phyloP scores from a whole-genome alignment of 2,113 vertebrate species.

The Stegastes partitus region DNA sequence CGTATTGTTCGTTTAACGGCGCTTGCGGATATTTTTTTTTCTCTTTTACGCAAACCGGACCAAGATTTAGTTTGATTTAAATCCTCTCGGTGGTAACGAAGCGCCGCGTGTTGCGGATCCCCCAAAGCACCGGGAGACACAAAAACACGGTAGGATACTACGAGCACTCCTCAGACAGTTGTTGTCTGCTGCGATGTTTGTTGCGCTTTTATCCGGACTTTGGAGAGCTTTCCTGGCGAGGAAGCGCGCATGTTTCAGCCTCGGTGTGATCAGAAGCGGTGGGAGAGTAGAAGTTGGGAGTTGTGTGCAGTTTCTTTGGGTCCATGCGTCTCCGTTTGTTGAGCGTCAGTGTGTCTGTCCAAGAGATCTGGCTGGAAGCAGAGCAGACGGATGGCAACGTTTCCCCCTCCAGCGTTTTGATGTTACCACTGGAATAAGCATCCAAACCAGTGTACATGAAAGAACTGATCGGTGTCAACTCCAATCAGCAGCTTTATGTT shows the following conservation, averaged over 20 bases:
- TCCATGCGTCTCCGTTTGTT: neutral
- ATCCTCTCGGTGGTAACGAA: conserved; percentile 2
- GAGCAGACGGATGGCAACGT: neutral
- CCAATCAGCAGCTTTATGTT: neutral
- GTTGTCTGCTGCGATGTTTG: neutral
- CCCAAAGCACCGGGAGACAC: conserved; percentile 39
- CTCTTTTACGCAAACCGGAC: neutral
- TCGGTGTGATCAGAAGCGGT: neutral
- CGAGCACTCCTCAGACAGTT: neutral
- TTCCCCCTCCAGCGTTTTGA: neutral
- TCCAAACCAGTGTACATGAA: neutral
- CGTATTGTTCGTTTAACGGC: conserved; percentile 1
- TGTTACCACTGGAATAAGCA: neutral
- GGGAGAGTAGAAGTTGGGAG: neutral
- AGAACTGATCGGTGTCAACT: no score
- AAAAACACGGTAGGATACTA: conserved; percentile 47
- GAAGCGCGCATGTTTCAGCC: neutral
- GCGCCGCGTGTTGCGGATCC: conserved; percentile 46
- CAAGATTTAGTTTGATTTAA: neutral
- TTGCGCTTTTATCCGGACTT: neutral
- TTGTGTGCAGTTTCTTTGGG: conserved; percentile 12
- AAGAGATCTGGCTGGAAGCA: neutral
- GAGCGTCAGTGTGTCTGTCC: conserved; percentile 36
- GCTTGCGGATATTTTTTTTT: conserved; percentile 26
- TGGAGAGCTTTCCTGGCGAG: no score